A percentile compares a stretch with the other conserved stretches of the same genome.
Evolutionary conservation across 2,888 invertebrate species (phyloP).

Genomic region (Rhabditoides inermis): DNA sequence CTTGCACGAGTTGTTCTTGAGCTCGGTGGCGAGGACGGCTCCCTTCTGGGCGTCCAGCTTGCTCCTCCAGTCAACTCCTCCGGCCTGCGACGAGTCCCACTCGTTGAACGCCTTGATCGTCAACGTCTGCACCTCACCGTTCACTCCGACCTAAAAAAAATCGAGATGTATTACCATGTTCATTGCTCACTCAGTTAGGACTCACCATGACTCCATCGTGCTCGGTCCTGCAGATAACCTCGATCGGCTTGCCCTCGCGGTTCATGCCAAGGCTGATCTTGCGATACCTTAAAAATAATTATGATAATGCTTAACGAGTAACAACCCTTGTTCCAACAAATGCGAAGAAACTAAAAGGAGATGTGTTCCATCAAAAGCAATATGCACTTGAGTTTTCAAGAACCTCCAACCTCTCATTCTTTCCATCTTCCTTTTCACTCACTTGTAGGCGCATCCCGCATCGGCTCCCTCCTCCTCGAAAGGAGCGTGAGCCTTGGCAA

Average conservation of each 20-base stretch:
- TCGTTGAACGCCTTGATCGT: conserved; percentile 95
- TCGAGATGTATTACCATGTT: not conserved
- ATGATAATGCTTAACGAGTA: no score
- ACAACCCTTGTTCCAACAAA: no score
- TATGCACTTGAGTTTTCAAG: not conserved
- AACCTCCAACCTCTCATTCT: not conserved
- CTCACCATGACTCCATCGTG: conserved; percentile 78
- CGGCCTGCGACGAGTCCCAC: conserved; percentile 91
- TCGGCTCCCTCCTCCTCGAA: conserved; percentile 44
- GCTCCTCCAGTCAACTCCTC: conserved; percentile 95
- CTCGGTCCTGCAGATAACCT: conserved; percentile 82
- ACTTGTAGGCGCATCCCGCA: conserved; percentile 39
- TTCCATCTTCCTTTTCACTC: not conserved
- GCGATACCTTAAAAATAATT: conserved; percentile 64
- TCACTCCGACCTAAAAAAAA: conserved; percentile 61
- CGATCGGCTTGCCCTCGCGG: conserved; percentile 60
- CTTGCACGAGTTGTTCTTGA: conserved; percentile 98
- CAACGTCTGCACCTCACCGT: conserved; percentile 69
- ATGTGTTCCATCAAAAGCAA: no score
- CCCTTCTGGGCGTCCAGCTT: conserved; percentile 94
- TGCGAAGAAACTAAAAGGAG: no score
- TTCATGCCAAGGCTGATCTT: conserved; percentile 92
- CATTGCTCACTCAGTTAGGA: not conserved
- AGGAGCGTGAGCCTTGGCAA: conserved; percentile 23
- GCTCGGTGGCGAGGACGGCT: conserved; percentile 91